These are phyloP conservation scores for Drosophila triauraria DNA, from an alignment of 1,140 invertebrate genomes.

Conservation along the genomic window DNA sequence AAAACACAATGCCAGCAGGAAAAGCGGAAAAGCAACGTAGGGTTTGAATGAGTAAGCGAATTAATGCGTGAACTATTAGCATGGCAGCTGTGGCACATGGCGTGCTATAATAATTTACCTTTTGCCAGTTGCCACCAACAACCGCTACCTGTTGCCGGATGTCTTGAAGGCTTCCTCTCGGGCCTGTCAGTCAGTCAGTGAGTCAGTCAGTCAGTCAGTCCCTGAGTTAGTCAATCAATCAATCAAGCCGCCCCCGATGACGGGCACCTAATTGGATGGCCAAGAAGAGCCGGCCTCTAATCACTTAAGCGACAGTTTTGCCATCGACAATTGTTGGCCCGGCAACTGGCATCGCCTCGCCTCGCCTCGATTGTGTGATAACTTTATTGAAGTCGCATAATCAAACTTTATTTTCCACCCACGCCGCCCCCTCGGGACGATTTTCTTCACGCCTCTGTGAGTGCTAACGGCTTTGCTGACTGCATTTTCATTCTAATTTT, in stretches of 20 bases:
- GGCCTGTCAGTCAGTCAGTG: neutral
- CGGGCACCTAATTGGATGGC: constrained; percentile 38
- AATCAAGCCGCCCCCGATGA: constrained; percentile 21
- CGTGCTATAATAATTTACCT: constrained; percentile 33
- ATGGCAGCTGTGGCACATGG: constrained; percentile 38
- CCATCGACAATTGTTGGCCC: constrained; percentile 8
- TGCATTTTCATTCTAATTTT: constrained; percentile 22
- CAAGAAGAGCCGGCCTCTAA: constrained; percentile 29
- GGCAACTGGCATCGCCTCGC: neutral
- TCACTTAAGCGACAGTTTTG: constrained; percentile 33
- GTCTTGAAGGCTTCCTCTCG: constrained; percentile 16
- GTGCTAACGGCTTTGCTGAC: neutral
- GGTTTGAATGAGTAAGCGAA: constrained; percentile 18
- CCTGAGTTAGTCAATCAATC: constrained; percentile 13
- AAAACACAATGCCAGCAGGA: constrained; percentile 19
- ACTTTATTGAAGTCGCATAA: constrained; percentile 41
- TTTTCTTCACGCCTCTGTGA: constrained; percentile 30
- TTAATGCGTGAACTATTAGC: constrained; percentile 62
- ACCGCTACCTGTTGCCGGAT: constrained; percentile 38
- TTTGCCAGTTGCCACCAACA: constrained; percentile 3
- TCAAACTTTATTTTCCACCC: constrained; percentile 35
- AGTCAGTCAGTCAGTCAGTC: constrained; percentile 4
- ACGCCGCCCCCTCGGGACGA: neutral
- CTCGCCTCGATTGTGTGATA: constrained; percentile 27
- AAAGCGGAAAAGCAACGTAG: neutral